Conservation (phyloP, 2,888 invertebrate species). For the Coelinius sp. region DNA sequence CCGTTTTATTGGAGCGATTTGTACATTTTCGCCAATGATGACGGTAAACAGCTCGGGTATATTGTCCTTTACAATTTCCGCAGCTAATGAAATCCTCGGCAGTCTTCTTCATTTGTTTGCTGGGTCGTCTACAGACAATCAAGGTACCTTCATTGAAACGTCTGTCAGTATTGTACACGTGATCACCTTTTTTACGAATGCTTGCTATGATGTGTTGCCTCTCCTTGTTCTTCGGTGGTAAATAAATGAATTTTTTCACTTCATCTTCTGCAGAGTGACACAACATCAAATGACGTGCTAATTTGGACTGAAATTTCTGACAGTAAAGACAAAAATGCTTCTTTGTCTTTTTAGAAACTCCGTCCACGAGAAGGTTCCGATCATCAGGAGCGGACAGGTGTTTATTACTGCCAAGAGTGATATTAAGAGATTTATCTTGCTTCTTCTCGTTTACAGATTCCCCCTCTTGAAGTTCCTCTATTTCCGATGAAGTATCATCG, state of each 20-base stretch:
- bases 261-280: conserved; percentile 24
- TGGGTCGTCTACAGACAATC: conserved; percentile 6
- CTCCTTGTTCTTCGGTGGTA: conserved; percentile 15
- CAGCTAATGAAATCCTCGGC: conserved; percentile 25
- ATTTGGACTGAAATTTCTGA: conserved; percentile 21
- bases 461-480: background rate
- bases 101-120: background rate
- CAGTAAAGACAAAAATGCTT: conserved; percentile 33
- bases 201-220: conserved; percentile 30
- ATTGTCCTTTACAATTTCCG: conserved; percentile 31
- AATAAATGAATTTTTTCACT: conserved; percentile 26
- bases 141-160: conserved; percentile 12
- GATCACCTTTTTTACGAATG: conserved; percentile 22
- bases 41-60: background rate
- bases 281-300: conserved; percentile 28
- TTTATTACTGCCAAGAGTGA: background rate
- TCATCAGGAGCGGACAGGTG: conserved; percentile 6
- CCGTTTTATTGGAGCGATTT: background rate
- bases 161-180: conserved; percentile 22
- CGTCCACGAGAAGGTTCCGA: background rate
- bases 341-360: background rate
- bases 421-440: background rate
- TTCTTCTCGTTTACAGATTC: background rate
- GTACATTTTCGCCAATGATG: background rate
- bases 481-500: background rate